phyloP scores from a whole-genome alignment of 2,113 vertebrate genomes.

The Felis catus region F.catus_Fca126_mat1.0 CM031412.1:29462501-29463000 shows the following conservation, averaged over 20 bases:
- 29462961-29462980: neutral
- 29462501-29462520: neutral
- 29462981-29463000: neutral
- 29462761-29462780: neutral
- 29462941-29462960: neutral
- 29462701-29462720: constrained; percentile 15
- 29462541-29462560: neutral
- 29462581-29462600: constrained; percentile 34
- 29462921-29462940: neutral
- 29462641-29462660: constrained; percentile 5
- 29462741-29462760: neutral
- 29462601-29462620: neutral
- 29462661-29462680: neutral
- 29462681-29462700: neutral
- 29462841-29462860: neutral
- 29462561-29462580: neutral
- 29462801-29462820: neutral
- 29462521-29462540: neutral
- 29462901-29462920: neutral
- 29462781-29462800: neutral
- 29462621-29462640: constrained; percentile 1
- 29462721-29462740: neutral
- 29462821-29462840: constrained; percentile 1
- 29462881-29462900: neutral
- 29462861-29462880: neutral